These are phyloP conservation scores for Sinhomidia bicolor DNA, from an alignment of 2,888 invertebrate genomes.

Conservation along the genomic window DNA sequence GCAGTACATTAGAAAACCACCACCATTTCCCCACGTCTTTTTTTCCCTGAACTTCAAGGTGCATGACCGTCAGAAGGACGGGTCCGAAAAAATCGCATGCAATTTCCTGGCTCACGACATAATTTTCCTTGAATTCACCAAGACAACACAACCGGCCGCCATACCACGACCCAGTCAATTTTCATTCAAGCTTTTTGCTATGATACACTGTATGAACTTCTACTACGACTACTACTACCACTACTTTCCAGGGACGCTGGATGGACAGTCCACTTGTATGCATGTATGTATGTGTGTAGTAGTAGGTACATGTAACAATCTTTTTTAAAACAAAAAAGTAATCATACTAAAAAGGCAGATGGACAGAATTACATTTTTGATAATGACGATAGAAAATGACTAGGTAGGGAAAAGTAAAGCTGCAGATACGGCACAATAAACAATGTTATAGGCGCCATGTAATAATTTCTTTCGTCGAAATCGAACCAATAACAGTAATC, in stretches of 20 bases:
- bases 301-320: not conserved
- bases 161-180: slow-evolving; percentile 63
- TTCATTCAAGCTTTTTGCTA: slow-evolving; percentile 68
- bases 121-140: slow-evolving; percentile 67
- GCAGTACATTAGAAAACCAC: slow-evolving; percentile 27
- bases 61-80: slow-evolving; percentile 75
- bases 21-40: slow-evolving; percentile 20
- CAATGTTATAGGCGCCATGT: slow-evolving; percentile 10
- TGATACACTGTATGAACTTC: too few species aligned
- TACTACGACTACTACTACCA: too few species aligned
- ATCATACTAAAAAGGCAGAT: not conserved
- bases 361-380: not conserved
- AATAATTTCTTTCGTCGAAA: slow-evolving; percentile 15
- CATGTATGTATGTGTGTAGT: not conserved
- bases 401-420: too few species aligned
- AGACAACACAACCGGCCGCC: not conserved
- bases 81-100: slow-evolving; percentile 72
- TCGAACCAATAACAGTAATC: slow-evolving; percentile 29
- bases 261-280: not conserved
- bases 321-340: not conserved
- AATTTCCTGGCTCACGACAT: slow-evolving; percentile 73
- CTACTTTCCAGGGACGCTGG: not conserved
- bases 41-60: slow-evolving; percentile 73
- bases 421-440: not conserved
- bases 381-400: not conserved